These are phyloP conservation scores for Sitta carolinensis DNA, from an alignment of 2,797 vertebrate genomes.

Conservation along the genomic window DNA sequence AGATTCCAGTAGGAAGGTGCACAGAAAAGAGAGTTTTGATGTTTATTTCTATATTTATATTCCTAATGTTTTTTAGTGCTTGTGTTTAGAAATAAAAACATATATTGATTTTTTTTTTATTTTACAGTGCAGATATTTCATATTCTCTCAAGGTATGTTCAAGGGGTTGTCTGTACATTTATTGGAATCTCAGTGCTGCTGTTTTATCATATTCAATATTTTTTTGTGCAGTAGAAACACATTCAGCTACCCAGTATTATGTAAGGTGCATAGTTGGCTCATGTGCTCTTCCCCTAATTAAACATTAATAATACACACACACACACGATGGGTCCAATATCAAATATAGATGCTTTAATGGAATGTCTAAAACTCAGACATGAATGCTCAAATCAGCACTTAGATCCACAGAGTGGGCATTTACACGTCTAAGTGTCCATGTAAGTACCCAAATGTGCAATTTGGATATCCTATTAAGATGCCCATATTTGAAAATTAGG, in stretches of 20 bases:
- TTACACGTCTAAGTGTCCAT: conserved; percentile 25
- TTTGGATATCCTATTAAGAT: neutral
- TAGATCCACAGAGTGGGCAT: neutral
- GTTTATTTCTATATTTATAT: neutral
- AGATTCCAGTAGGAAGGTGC: neutral
- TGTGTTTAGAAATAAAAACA: neutral
- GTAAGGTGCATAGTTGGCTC: neutral
- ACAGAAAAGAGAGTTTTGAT: neutral
- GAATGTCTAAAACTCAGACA: neutral
- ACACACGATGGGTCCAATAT: neutral
- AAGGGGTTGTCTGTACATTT: neutral
- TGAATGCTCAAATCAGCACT: conserved; percentile 8
- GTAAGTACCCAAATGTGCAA: conserved; percentile 19
- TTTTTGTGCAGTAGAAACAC: neutral
- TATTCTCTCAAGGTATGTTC: neutral
- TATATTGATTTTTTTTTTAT: neutral
- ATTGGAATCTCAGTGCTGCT: neutral
- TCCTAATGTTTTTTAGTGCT: neutral
- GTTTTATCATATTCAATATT: neutral
- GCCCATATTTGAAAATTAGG: conserved; percentile 39
- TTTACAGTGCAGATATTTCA: neutral
- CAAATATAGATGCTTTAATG: conserved; percentile 33
- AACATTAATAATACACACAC: neutral
- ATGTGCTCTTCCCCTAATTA: neutral
- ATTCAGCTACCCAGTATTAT: neutral